Evolutionary conservation across 2,797 vertebrate species (phyloP), one percentile per base, ranked within the genome.

Genomic region (Acrossocheilus fasciatus): DNA sequence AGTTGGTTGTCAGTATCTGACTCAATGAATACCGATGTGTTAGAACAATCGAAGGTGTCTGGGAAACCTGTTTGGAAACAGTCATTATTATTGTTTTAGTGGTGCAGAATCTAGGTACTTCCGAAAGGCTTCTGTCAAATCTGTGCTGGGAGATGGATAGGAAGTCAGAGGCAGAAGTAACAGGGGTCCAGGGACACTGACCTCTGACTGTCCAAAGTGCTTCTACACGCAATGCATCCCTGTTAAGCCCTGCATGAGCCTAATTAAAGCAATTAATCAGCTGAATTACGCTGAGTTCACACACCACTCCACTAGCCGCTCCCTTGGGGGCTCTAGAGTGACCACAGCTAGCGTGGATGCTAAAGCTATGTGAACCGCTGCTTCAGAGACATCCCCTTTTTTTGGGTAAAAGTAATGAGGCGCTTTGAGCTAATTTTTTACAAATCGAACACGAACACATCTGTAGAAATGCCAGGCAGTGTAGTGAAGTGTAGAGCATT

Each of bases 241-340:
- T 50, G 78, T 36, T 88, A 50, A 72, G 64, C 62, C 88, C 91
- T 88, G 88, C 87, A 30, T 82, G 89, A 89, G 87, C 89, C 90
- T 92, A 90, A 94, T 95, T 94, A 93, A 93, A 93, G 91, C 52
- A 79, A 93, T 94, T 91, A 93, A 83, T 92, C 93, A 90, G 90
- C 89, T 88, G 88, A 93, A 92, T 93, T 89, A 87, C 34, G 23
- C 80, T 69, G 76, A 68, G 85, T 88, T 88, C 74, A 66, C 72
- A 73, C 62, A 75, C 76, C 23, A 2, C 43, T 43, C 41, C 69
- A 81, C 83, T 80, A 75, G 14, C 69, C 5, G 14, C 54, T 82
- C 76, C 39, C 75, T 72, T 14, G 1, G 75, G 83, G 39, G 39
- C 41, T 52, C 77, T 9, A 57, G 41, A 78, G 75, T 87, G 86